Base-by-base conservation (phyloP, 2,888 invertebrate species). In the Geophilus truncorum region DNA sequence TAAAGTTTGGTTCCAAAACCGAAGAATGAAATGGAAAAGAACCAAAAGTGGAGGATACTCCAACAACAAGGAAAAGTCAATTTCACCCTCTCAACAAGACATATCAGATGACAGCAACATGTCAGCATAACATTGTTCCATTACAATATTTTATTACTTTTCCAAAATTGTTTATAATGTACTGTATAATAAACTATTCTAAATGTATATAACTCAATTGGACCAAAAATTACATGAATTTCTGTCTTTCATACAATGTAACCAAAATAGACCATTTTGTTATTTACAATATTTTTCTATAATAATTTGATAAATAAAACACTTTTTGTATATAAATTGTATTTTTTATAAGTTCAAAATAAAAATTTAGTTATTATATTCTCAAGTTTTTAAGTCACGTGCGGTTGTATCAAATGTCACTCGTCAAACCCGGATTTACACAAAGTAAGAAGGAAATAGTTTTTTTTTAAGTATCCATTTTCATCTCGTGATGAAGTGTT, bases 1-100 rank as follows among this genome's bases (percentile, higher is more conserved):
- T 30, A 78, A 78, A 36, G 78, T 78, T 32, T 78, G 78, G 78
- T 78, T 78, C 36, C 78, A 78, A 18, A 78, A 78, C 21, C 10
- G 76, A 28, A 28, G 76, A 32, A 76, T 76, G 76, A 76, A 76
- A 28, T 76, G 76, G 76, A 76, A 76, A n/a, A 12, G 76, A 25
- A 76, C 76, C n/a, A 76, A 76, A 76, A 32, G 76, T 18, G 57
- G 57, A 5, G 57, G 18, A 2, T 21, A 3, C 4, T 1, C 3
- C 7, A 57, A 57, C 9, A 23, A 57, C 10, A 9, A 9, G 23
- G 9, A 18, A 57, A 57, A 1, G 3, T n/a, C n/a, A n/a, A 57
- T n/a, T 51, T 51, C 57, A 18, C n/a, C 40, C 15, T 40, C 57
- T 2, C n/a, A n/a, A n/a, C 57, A 57, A 5, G 21, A 57, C 57